Percentiles rank a stretch among this genome's conserved stretches.
phyloP scores from a whole-genome alignment of 2,113 vertebrate genomes.

The Hirundichthys speculiger region DNA sequence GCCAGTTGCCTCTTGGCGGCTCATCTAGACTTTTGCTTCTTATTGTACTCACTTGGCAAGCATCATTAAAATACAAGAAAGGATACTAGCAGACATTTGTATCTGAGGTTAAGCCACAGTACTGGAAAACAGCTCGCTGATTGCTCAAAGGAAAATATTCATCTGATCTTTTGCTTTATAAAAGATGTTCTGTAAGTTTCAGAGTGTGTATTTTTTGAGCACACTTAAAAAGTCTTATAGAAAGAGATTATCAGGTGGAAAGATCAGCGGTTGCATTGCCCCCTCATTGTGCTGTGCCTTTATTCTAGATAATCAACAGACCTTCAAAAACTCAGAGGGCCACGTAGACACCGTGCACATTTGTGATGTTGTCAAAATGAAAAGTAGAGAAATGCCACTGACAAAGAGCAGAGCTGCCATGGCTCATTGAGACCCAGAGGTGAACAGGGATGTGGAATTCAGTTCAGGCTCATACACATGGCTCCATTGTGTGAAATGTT shows the following conservation, averaged over 20 bases:
- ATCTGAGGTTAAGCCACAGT: too few species aligned
- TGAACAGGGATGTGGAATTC: constrained; percentile 57
- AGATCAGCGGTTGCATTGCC: constrained; percentile 13
- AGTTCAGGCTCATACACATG: constrained; percentile 24
- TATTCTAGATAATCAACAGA: constrained; percentile 60
- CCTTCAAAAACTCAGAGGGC: constrained; percentile 56
- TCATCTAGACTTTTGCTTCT: not conserved
- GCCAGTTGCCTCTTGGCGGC: not conserved
- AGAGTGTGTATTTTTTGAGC: too few species aligned
- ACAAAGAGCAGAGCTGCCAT: constrained; percentile 70
- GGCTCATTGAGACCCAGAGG: constrained; percentile 48
- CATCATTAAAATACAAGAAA: too few species aligned
- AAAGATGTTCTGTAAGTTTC: too few species aligned
- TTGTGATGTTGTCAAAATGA: constrained; percentile 56
- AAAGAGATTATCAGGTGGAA: not conserved
- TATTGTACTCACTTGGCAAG: too few species aligned
- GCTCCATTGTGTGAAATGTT: constrained; percentile 53
- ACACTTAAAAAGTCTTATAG: not conserved
- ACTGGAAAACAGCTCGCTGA: too few species aligned
- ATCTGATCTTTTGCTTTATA: too few species aligned
- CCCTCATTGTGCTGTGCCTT: constrained; percentile 15
- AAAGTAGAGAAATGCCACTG: constrained; percentile 52
- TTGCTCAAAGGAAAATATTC: too few species aligned
- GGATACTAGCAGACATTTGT: too few species aligned
- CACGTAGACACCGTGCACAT: constrained; percentile 26